Evolutionary conservation across 2,888 invertebrate genomes (phyloP), one percentile per base, ranked within the genome.

Genomic region (Epistrophe grossulariae): DNA sequence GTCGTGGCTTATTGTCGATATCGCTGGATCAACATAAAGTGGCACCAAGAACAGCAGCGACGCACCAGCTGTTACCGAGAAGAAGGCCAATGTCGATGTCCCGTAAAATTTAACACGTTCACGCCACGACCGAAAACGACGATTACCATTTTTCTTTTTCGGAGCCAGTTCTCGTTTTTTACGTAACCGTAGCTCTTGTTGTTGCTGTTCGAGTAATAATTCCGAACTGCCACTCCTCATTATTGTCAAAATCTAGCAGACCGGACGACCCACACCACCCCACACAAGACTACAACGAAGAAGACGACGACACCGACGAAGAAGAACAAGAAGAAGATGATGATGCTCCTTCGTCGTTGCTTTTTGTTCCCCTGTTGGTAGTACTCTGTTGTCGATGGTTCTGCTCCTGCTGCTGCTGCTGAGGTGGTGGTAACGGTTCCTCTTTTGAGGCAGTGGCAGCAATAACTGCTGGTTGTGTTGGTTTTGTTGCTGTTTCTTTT

Each of bases 1-100:
- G 92, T 98, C 97, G 52, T 98, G 97, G 90, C 97, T 94, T 88
- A 98, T 95, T 57, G 97, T 97, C 89, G 97, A 96, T 91, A 98
- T 96, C 74, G 98, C 97, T 88, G 98, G 98, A 93, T 98, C 98
- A 88, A 96, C 96, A 92, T 96, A 95, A 35, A 96, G 94, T 89
- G 96, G 96, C 88, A 96, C 96, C 89, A 96, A 94, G 93, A 96
- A 96, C 88, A 96, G 93, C 83, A 96, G 93, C 45, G 96, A 96
- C 87, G 96, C 95, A 89, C 96, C 96, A 89, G 96, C 95, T 88
- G 95, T 94, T 92, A 96, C 95, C 89, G 96, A 95, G 90, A 95
- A 94, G 91, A 96, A 94, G 88, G 95, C 96, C 90, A 96, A 93
- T 89, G 95, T 94, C 89, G 95, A 95, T 88, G 96, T 96, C 89